Evolutionary conservation across 2,797 vertebrate genomes (phyloP).

Genomic region (Molossus molossus): DNA sequence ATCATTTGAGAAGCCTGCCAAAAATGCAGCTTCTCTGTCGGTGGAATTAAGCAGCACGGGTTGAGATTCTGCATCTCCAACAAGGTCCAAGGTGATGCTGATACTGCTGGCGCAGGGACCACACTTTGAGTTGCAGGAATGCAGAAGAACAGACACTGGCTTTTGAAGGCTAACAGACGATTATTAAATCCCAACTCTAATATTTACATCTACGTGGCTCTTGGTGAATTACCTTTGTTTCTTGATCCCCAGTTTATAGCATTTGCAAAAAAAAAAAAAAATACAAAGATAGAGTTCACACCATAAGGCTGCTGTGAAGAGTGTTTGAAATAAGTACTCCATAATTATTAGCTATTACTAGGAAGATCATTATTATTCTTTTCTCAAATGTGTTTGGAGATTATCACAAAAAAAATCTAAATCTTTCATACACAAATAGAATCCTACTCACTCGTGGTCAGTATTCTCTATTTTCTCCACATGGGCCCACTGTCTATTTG

Average conservation of each 20-base stretch:
- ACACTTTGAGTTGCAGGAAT: neutral
- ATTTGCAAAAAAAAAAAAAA: neutral
- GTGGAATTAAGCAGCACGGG: neutral
- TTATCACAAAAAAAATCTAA: neutral
- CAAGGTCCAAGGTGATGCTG: neutral
- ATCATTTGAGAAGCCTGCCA: neutral
- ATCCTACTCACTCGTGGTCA: constrained; percentile 2
- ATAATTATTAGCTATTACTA: neutral
- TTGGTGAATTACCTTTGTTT: neutral
- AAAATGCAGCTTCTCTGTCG: neutral
- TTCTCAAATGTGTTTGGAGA: neutral
- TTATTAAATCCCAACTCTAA: neutral
- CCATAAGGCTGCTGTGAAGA: neutral
- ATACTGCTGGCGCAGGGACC: fast-evolving
- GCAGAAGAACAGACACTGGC: neutral
- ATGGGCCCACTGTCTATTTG: neutral
- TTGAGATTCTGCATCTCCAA: neutral
- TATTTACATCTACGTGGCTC: neutral
- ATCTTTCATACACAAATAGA: neutral
- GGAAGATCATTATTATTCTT: neutral
- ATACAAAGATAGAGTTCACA: neutral
- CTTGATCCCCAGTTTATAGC: neutral
- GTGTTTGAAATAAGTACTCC: neutral
- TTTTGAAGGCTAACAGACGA: neutral
- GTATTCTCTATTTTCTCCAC: neutral